A percentile compares a stretch with the other conserved stretches of the same genome.
Conservation (phyloP, 35 echinoderm and acorn worm genomes). For the Amphiura filiformis region DNA sequence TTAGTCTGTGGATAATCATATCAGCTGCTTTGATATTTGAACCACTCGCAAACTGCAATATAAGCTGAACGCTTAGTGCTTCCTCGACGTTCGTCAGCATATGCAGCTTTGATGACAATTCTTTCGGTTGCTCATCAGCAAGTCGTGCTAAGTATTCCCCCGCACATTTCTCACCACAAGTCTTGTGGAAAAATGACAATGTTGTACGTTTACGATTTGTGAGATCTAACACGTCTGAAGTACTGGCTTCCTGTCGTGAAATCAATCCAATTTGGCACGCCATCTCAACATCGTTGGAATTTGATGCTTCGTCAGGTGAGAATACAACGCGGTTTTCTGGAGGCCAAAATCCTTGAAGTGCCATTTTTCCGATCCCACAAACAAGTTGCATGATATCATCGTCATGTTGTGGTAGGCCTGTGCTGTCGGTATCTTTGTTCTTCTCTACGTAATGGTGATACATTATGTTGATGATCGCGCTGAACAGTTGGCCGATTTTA, state of each 20-base stretch:
- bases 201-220: not conserved
- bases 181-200: not conserved
- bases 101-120: not conserved
- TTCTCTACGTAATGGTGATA: not conserved
- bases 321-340: not conserved
- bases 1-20: not conserved
- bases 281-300: not conserved
- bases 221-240: not conserved
- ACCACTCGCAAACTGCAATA: not conserved
- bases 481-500: not conserved
- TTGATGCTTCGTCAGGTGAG: not conserved
- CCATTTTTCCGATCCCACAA: not conserved
- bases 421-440: no score
- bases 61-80: not conserved
- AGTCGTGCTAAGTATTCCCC: not conserved
- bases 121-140: not conserved
- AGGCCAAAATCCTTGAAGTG: not conserved
- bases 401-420: not conserved
- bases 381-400: not conserved
- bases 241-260: not conserved
- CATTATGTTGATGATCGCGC: not conserved
- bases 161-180: not conserved
- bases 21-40: not conserved
- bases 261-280: not conserved
- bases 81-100: not conserved